Evolutionary conservation across 2,113 vertebrate genomes (phyloP).

Genomic region (Mesocricetus auratus): DNA sequence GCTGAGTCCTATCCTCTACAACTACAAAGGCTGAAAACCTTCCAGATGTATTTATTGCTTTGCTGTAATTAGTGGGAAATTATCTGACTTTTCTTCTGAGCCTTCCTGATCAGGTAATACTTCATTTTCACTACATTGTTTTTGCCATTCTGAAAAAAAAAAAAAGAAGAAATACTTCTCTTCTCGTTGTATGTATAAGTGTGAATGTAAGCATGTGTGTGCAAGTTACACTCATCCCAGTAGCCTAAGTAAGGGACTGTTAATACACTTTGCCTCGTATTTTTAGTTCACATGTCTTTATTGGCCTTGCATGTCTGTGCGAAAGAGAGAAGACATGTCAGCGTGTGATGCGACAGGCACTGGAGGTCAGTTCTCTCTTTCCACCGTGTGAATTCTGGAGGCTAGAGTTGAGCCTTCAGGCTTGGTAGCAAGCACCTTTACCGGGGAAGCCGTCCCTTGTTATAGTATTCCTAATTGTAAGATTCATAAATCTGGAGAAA

Average conservation of each 20-base stretch:
- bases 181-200: not conserved
- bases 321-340: not conserved
- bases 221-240: not conserved
- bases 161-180: not conserved
- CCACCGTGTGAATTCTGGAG: not conserved
- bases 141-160: not conserved
- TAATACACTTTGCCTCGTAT: not conserved
- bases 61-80: not conserved
- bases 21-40: not conserved
- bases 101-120: not conserved
- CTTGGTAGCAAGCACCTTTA: not conserved
- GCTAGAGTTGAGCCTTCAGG: not conserved
- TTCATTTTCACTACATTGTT: not conserved
- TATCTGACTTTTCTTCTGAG: not conserved
- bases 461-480: conserved; percentile 51
- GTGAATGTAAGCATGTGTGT: not conserved
- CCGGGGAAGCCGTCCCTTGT: not conserved
- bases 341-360: not conserved
- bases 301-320: not conserved
- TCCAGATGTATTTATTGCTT: not conserved
- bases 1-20: not conserved
- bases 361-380: not conserved
- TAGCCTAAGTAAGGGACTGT: not conserved
- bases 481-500: not conserved
- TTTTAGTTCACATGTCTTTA: not conserved